Percentiles rank a stretch among this genome's conserved stretches.
Evolutionary conservation across 1,140 invertebrate species (phyloP).

Genomic region (Branchinecta lynchi): DNA sequence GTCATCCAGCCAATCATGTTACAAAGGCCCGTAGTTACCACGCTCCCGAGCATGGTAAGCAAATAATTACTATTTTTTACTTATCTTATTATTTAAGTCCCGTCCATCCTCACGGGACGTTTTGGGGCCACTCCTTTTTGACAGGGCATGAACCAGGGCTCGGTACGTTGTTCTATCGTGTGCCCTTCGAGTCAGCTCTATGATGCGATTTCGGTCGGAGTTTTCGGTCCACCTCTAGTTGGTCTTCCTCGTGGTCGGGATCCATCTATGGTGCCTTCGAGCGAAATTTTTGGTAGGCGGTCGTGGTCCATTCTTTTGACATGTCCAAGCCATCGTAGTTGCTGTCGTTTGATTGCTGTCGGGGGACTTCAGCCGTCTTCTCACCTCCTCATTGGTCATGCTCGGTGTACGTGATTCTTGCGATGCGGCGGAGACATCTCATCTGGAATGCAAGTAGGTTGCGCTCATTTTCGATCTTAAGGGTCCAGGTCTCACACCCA

Average conservation of each 20-base stretch:
- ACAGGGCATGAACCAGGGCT: no score
- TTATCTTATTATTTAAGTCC: no score
- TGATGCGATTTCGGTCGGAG: no score
- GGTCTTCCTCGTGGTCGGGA: conserved; percentile 3
- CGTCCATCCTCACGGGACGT: no score
- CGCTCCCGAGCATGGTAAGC: no score
- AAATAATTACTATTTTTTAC: no score
- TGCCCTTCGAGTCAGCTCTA: no score
- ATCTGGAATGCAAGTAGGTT: conserved; percentile 6
- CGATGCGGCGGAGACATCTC: conserved; percentile 8
- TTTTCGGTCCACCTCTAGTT: neutral
- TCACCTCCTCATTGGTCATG: conserved; percentile 9
- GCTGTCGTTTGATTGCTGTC: conserved; percentile 1
- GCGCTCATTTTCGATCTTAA: conserved; percentile 1
- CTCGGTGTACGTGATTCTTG: conserved; percentile 1
- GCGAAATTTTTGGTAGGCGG: conserved; percentile 5
- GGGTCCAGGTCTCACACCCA: conserved; percentile 8
- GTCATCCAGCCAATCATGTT: no score
- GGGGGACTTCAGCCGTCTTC: neutral
- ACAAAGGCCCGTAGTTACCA: no score
- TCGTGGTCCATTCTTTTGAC: conserved; percentile 5
- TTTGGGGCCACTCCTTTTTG: no score
- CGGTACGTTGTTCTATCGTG: no score
- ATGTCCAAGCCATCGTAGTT: conserved; percentile 8
- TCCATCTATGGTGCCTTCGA: neutral